Conservation (phyloP, 2,113 vertebrate species). For the Antechinus flavipes region DNA sequence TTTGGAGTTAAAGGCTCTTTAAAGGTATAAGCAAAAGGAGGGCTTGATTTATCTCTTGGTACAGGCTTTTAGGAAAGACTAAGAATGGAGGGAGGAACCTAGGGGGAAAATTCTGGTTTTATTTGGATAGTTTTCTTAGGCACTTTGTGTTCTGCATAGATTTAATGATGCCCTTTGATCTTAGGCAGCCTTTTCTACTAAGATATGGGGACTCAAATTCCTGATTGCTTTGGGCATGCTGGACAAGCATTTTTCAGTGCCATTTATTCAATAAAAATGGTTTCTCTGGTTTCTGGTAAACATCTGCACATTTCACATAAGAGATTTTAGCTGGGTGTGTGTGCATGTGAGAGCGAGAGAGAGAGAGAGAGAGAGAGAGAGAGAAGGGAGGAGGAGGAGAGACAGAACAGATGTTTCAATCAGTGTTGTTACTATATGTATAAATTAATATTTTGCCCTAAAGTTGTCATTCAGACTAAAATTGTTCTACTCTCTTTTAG, state of each 20-base stretch:
- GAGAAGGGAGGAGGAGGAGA: neutral
- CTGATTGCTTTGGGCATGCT: slow-evolving; percentile 32
- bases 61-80: neutral
- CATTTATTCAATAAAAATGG: slow-evolving; percentile 35
- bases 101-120: neutral
- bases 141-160: neutral
- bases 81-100: neutral
- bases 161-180: neutral
- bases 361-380: neutral
- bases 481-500: slow-evolving; percentile 83
- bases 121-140: neutral
- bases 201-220: neutral
- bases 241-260: slow-evolving; percentile 45
- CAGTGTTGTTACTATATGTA: slow-evolving; percentile 21
- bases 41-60: slow-evolving; percentile 25
- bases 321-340: slow-evolving; percentile 54
- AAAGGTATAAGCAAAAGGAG: slow-evolving; percentile 11
- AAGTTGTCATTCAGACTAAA: slow-evolving; percentile 64
- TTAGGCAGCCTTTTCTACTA: neutral
- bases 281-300: slow-evolving; percentile 39
- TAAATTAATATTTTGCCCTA: slow-evolving; percentile 60
- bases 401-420: slow-evolving; percentile 41
- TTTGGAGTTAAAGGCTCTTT: slow-evolving; percentile 47
- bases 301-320: slow-evolving; percentile 21
- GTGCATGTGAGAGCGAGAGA: neutral